A percentile compares a stretch with the other conserved stretches of the same genome.
phyloP scores from a whole-genome alignment of 2,888 invertebrate species.

The Prosopocoilus inquinatus region DNA sequence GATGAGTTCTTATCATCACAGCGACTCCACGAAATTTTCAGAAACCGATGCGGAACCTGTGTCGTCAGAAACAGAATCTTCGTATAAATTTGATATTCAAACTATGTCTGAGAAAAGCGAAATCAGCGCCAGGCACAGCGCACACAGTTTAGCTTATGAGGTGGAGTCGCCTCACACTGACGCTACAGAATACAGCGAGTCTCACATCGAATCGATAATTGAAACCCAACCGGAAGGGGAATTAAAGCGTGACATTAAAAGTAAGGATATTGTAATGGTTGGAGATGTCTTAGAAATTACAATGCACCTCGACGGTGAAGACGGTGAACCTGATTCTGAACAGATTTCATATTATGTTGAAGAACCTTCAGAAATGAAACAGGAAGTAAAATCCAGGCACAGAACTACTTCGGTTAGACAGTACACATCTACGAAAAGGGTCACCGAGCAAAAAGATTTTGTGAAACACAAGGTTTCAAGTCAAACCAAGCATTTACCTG shows the following conservation, averaged over 20 bases:
- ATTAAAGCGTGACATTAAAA: slow-evolving; percentile 13
- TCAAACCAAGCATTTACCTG: slow-evolving; percentile 9
- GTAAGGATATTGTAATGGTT: slow-evolving; percentile 48
- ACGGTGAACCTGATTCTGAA: slow-evolving; percentile 7
- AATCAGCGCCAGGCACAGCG: slow-evolving; percentile 8
- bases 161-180: slow-evolving; percentile 36
- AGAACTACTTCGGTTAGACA: not conserved
- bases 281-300: slow-evolving; percentile 51
- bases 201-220: slow-evolving; percentile 38
- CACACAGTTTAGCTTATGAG: slow-evolving; percentile 21
- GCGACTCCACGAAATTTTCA: slow-evolving; percentile 38
- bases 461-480: too few species aligned
- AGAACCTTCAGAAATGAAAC: not conserved
- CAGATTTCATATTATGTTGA: not conserved
- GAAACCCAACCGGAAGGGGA: slow-evolving; percentile 22
- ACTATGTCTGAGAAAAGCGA: slow-evolving; percentile 31
- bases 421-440: too few species aligned
- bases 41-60: slow-evolving; percentile 43
- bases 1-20: slow-evolving; percentile 28
- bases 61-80: slow-evolving; percentile 45
- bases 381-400: slow-evolving; percentile 4
- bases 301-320: slow-evolving; percentile 34
- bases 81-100: slow-evolving; percentile 34
- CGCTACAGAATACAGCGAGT: slow-evolving; percentile 38
- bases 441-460: too few species aligned